Evolutionary conservation across 2,797 vertebrate species (phyloP).

Genomic region (Girardinus metallicus): DNA sequence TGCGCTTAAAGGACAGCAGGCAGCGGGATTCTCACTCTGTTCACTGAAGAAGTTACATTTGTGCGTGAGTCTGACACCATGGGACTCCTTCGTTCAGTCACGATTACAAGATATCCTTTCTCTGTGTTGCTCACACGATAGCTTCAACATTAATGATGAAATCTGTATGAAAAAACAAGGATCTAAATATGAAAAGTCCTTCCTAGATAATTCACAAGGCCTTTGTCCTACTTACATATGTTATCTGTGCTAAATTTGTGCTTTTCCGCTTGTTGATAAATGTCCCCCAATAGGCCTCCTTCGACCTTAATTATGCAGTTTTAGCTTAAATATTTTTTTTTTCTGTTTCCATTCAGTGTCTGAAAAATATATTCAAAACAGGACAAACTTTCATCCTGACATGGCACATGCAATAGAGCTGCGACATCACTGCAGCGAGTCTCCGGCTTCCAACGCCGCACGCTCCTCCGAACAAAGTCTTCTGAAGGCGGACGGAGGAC

Average conservation of each 20-base stretch:
- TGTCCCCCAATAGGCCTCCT: not conserved
- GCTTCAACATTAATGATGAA: constrained; percentile 9
- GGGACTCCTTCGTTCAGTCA: not conserved
- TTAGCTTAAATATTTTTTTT: constrained; percentile 1
- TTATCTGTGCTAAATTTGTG: not conserved
- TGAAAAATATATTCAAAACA: not conserved
- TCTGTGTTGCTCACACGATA: constrained; percentile 1
- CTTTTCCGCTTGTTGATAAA: constrained; percentile 11
- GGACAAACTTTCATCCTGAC: not conserved
- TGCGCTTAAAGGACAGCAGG: not conserved
- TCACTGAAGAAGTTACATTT: not conserved
- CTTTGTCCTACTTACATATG: constrained; percentile 17
- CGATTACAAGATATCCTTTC: not conserved
- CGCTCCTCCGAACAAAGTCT: constrained; percentile 23
- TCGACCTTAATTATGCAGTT: constrained; percentile 9
- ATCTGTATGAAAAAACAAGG: not conserved
- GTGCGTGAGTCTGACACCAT: not conserved
- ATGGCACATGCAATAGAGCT: constrained; percentile 18
- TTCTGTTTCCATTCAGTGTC: not conserved
- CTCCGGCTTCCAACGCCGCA: constrained; percentile 22
- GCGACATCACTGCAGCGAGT: constrained; percentile 18
- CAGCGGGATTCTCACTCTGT: not conserved
- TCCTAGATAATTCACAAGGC: not conserved
- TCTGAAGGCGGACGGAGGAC: constrained; percentile 36
- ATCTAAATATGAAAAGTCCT: constrained; percentile 1